A percentile compares a stretch with the other conserved stretches of the same genome.
Conservation (phyloP, 2,888 invertebrate genomes). For the Reticulitermes lucifugus region DNA sequence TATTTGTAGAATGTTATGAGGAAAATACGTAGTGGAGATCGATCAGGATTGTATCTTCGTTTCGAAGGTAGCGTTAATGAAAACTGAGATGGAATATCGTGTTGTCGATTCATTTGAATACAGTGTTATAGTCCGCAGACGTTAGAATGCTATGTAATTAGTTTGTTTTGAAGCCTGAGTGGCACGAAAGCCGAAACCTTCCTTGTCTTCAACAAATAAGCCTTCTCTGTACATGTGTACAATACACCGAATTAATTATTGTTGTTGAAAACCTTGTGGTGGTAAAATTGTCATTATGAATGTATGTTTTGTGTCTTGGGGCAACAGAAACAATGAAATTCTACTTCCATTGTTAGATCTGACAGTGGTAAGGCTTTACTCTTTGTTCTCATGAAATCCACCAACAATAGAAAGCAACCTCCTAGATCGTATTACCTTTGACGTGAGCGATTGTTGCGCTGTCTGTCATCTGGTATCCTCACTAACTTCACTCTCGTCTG, state of each 20-base stretch:
- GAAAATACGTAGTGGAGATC: too few relatives aligned
- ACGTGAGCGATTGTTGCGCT: slow-evolving; percentile 11
- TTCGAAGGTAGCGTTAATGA: too few relatives aligned
- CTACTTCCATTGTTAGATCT: slow-evolving; percentile 21
- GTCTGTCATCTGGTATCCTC: slow-evolving; percentile 14
- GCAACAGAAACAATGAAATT: not conserved
- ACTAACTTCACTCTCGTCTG: not conserved
- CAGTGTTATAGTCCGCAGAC: not conserved
- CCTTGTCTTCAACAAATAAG: not conserved
- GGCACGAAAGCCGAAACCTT: not conserved
- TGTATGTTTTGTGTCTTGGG: not conserved
- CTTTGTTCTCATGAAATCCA: slow-evolving; percentile 8
- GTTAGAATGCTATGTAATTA: not conserved
- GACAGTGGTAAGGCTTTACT: slow-evolving; percentile 24
- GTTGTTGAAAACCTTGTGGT: slow-evolving; percentile 7
- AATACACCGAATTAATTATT: not conserved
- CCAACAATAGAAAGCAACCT: slow-evolving; percentile 22
- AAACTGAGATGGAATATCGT: too few relatives aligned
- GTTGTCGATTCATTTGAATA: too few relatives aligned
- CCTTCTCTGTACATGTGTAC: not conserved
- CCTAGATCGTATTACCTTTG: slow-evolving; percentile 35
- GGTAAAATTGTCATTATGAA: slow-evolving; percentile 7
- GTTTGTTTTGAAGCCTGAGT: not conserved
- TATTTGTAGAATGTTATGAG: too few relatives aligned
- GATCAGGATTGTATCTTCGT: too few relatives aligned